Percentiles rank a stretch among this genome's conserved stretches.
These are phyloP conservation scores for Gallinago undulata DNA, from an alignment of 2,113 vertebrate genomes.

Conservation along the genomic window DNA sequence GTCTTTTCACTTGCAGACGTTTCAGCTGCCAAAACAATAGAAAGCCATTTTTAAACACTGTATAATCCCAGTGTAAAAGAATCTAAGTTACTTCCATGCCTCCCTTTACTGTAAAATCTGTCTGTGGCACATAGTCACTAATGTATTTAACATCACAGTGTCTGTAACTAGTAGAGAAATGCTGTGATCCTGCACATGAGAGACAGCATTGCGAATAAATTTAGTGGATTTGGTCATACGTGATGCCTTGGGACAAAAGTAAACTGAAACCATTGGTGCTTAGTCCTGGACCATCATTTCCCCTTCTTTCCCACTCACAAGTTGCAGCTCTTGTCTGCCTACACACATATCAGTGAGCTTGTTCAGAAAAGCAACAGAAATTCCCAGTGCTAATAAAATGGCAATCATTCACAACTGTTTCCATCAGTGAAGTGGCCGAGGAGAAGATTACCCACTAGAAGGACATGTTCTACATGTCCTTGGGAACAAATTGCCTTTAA, in stretches of 20 bases:
- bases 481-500: not conserved
- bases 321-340: not conserved
- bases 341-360: not conserved
- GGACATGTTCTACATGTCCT: not conserved
- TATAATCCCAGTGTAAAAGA: constrained; percentile 23
- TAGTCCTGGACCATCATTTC: not conserved
- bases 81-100: not conserved
- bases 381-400: not conserved
- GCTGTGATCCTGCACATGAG: not conserved
- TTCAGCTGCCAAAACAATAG: constrained; percentile 42
- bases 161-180: not conserved
- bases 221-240: not conserved
- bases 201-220: not conserved
- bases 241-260: not conserved
- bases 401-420: not conserved
- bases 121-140: not conserved
- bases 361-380: not conserved
- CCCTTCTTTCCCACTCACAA: not conserved
- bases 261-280: not conserved
- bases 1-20: not conserved
- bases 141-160: constrained; percentile 1
- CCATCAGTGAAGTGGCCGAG: not conserved
- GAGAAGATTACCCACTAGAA: not conserved
- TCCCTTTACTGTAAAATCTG: constrained; percentile 17
- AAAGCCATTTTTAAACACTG: constrained; percentile 38